Conservation (phyloP, 2,113 vertebrate genomes). For the Paraplagusia blochii region DNA sequence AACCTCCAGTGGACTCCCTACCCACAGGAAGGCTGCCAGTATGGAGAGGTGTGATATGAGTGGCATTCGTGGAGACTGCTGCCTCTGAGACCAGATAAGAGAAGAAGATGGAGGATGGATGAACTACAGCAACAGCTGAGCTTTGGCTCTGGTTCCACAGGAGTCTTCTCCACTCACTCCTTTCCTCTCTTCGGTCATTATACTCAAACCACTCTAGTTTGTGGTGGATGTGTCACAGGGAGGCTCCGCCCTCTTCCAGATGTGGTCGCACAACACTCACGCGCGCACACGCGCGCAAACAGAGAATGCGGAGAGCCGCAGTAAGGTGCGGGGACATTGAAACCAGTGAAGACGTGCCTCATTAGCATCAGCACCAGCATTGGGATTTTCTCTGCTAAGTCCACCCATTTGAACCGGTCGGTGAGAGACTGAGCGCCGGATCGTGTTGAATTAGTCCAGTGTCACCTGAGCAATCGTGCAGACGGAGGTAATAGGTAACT, state of each 20-base stretch:
- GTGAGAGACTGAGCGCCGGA: conserved; percentile 2
- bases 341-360: not conserved
- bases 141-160: too few species aligned
- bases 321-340: conserved; percentile 20
- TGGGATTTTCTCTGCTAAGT: too few species aligned
- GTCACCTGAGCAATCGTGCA: conserved; percentile 42
- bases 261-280: conserved; percentile 47
- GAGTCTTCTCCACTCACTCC: too few species aligned
- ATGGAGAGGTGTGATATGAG: too few species aligned
- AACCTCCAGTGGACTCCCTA: too few species aligned
- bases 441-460: not conserved
- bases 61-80: too few species aligned
- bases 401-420: not conserved
- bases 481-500: conserved; percentile 30
- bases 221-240: conserved; percentile 26
- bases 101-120: too few species aligned
- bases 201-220: too few species aligned
- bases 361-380: not conserved
- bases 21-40: too few species aligned
- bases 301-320: conserved; percentile 40
- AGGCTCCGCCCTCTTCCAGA: conserved; percentile 66
- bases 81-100: too few species aligned
- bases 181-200: too few species aligned
- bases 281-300: conserved; percentile 43
- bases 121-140: too few species aligned